phyloP scores from a whole-genome alignment of 2,888 invertebrate species.

The Heliconius charithonia region DNA sequence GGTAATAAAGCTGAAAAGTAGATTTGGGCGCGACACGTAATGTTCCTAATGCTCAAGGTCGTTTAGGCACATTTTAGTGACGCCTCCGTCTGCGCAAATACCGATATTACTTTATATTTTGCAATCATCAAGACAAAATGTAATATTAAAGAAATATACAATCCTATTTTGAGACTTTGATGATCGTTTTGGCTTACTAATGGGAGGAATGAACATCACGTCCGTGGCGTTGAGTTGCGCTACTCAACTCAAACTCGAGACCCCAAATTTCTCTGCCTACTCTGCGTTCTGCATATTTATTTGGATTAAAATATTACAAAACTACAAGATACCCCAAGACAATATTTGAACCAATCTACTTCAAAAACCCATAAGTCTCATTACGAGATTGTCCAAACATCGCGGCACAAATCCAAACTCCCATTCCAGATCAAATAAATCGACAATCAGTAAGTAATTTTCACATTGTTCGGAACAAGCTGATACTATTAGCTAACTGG shows the following conservation, averaged over 20 bases:
- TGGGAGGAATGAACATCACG: too few relatives aligned
- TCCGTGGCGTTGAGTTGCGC: too few relatives aligned
- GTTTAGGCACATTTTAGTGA: slow-evolving; percentile 28
- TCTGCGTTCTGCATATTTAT: not conserved
- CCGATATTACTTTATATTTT: slow-evolving; percentile 5
- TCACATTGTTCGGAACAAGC: slow-evolving; percentile 41
- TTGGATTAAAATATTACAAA: not conserved
- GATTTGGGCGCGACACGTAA: slow-evolving; percentile 36
- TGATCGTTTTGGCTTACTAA: not conserved
- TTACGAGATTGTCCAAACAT: slow-evolving; percentile 7
- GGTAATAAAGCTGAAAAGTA: slow-evolving; percentile 32
- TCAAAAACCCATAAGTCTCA: not conserved
- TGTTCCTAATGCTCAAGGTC: slow-evolving; percentile 38
- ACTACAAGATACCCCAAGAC: not conserved
- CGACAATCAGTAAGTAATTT: slow-evolving; percentile 42
- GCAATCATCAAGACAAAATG: slow-evolving; percentile 10
- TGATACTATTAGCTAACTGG: slow-evolving; percentile 39
- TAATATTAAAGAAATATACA: not conserved
- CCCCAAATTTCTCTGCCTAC: not conserved
- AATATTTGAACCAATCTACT: not conserved
- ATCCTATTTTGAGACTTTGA: too few relatives aligned
- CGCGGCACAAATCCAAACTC: slow-evolving; percentile 1
- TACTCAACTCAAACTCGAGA: too few relatives aligned
- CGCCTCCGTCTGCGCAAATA: slow-evolving; percentile 21
- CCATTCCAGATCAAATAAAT: slow-evolving; percentile 37